These are phyloP conservation scores for Blomia tropicalis DNA, from an alignment of 2,888 invertebrate genomes.

Conservation along the genomic window DNA sequence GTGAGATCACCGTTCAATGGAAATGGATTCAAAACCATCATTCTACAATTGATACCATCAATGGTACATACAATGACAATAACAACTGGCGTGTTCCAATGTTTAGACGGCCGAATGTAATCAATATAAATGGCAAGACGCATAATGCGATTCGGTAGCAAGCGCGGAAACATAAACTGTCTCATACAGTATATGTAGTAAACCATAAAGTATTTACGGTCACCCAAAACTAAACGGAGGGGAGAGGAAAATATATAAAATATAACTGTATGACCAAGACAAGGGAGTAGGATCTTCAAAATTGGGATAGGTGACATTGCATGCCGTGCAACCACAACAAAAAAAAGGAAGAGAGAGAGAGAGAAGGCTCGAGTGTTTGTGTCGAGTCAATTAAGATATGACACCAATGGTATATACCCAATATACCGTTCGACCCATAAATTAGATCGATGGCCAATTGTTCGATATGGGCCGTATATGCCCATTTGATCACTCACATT, in stretches of 20 bases:
- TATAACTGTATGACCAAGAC: no score
- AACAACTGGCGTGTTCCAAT: background rate
- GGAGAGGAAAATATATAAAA: no score
- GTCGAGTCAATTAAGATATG: conserved; percentile 13
- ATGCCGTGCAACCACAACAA: no score
- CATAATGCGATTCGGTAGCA: background rate
- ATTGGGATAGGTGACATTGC: no score
- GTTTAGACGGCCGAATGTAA: no score
- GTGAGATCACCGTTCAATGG: no score
- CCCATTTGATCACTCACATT: conserved; percentile 11
- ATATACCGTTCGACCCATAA: background rate
- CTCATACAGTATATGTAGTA: background rate
- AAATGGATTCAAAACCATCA: no score
- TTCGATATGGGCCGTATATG: conserved; percentile 5
- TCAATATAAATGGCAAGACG: conserved; percentile 8
- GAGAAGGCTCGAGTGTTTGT: no score
- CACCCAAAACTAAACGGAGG: background rate
- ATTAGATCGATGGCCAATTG: conserved; percentile 2
- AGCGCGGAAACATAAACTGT: conserved; percentile 10
- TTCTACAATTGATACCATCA: no score
- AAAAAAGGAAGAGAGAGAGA: no score
- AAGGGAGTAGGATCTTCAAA: no score
- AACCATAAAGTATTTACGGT: conserved; percentile 1
- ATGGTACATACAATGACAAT: background rate
- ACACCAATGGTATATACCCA: background rate